Conservation (phyloP, 1,140 invertebrate genomes). For the Spodoptera litura region DNA sequence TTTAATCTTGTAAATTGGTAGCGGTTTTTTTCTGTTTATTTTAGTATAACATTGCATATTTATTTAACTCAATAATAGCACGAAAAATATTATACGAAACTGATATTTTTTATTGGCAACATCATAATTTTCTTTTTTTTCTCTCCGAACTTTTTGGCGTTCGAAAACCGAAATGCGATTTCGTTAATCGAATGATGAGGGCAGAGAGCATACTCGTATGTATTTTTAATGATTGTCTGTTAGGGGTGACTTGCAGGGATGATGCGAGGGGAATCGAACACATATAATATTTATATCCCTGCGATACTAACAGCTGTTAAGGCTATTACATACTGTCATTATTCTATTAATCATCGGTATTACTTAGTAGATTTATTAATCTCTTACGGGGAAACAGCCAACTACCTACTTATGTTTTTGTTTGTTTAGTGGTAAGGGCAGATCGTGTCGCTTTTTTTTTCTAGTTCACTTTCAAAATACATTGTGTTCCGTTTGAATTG, state of each 20-base stretch:
- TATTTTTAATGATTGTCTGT: constrained; percentile 12
- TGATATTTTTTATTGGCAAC: too few species aligned
- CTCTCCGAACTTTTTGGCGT: too few species aligned
- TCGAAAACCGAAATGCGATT: neutral
- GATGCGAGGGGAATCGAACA: neutral
- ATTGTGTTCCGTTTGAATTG: too few species aligned
- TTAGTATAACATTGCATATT: too few species aligned
- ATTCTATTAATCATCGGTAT: neutral
- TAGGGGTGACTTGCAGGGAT: neutral
- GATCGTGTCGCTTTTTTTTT: too few species aligned
- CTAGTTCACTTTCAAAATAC: too few species aligned
- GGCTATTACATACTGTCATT: neutral
- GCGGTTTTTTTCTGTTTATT: too few species aligned
- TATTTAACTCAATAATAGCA: too few species aligned
- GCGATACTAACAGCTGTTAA: neutral
- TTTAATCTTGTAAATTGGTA: too few species aligned
- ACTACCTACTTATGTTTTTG: neutral
- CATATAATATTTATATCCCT: neutral
- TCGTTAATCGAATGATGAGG: neutral
- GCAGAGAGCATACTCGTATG: neutral
- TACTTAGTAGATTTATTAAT: neutral
- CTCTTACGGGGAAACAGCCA: neutral
- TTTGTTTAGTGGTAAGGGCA: neutral
- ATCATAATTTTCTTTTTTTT: too few species aligned
- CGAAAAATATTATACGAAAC: too few species aligned